Percentiles rank a stretch among this genome's conserved stretches.
phyloP scores from a whole-genome alignment of 2,113 vertebrate species.

The Pomatostomus ruficeps region DNA sequence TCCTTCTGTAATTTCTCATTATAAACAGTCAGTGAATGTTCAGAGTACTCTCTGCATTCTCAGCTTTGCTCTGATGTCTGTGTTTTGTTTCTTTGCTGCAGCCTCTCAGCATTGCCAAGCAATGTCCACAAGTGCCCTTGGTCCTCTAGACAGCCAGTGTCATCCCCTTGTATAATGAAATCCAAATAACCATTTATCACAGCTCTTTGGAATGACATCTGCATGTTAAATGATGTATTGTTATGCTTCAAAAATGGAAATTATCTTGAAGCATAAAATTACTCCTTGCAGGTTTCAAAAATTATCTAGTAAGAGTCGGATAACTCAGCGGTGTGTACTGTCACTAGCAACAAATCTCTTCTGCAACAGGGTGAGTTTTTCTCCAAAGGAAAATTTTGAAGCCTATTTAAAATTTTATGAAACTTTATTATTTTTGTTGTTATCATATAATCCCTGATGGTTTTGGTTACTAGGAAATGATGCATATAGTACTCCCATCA shows the following conservation, averaged over 20 bases:
- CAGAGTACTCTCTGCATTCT: background rate
- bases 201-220: background rate
- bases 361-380: background rate
- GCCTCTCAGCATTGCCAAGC: background rate
- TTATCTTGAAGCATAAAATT: background rate
- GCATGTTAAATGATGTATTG: background rate
- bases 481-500: background rate
- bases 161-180: background rate
- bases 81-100: background rate
- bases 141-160: background rate
- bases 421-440: background rate
- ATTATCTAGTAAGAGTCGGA: background rate
- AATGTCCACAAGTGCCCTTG: rapidly evolving
- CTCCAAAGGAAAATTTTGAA: background rate
- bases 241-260: background rate
- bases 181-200: background rate
- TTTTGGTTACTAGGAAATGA: background rate
- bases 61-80: background rate
- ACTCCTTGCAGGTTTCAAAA: background rate
- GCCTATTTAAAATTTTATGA: background rate
- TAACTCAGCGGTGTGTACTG: background rate
- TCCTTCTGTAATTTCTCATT: background rate
- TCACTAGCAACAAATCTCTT: background rate
- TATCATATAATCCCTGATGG: background rate
- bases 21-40: background rate